Evolutionary conservation across 2,113 vertebrate genomes (phyloP), one percentile per base, ranked within the genome.

Genomic region (Muscicapa adusta): DNA sequence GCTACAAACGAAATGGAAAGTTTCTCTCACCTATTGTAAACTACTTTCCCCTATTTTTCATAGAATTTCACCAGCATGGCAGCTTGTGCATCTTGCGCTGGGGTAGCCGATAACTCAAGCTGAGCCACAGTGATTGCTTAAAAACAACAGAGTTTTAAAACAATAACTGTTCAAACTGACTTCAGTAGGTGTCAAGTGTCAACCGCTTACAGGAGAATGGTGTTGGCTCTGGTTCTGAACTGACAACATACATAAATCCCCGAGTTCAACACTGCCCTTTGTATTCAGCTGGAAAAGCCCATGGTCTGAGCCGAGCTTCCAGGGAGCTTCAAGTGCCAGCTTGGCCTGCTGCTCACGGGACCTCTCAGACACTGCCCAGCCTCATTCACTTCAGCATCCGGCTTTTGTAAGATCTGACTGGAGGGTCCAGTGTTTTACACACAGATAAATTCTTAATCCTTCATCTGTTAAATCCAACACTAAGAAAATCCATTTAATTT

Each of bases 101-200:
- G 22, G 51, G 45, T 60, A 67, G 71, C 43, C 53, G 80, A 48
- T 34, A 53, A 83, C 76, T 40, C 51, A 26, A 40, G 33, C 67
- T 56, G 79, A 84, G 36, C 76, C 36, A 31, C 88, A 33, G 51
- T 6, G 43, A 22, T 78, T 74, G 85, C 82, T 76, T 57, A 25
- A 91, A 95, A 95, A 90, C 91, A 95, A 74, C 76, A 19, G 36
- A 48, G 66, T 77, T 80, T 79, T 88, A n/a, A 90, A 96, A 94
- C 91, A 94, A 90, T 93, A 75, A 18, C 75, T 84, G 72, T 83
- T 94, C 88, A 91, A 94, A 88, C 36, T 57, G 85, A 51, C 78
- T 93, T 93, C 81, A 29, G 60, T 45, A 91, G 75, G 93, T 90
- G 92, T 95, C 88, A 94, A 91, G 90, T 93, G 92, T 95, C 93